These are phyloP conservation scores for Latrodectus geometricus DNA, from an alignment of 1,140 invertebrate genomes.

Conservation along the genomic window DNA sequence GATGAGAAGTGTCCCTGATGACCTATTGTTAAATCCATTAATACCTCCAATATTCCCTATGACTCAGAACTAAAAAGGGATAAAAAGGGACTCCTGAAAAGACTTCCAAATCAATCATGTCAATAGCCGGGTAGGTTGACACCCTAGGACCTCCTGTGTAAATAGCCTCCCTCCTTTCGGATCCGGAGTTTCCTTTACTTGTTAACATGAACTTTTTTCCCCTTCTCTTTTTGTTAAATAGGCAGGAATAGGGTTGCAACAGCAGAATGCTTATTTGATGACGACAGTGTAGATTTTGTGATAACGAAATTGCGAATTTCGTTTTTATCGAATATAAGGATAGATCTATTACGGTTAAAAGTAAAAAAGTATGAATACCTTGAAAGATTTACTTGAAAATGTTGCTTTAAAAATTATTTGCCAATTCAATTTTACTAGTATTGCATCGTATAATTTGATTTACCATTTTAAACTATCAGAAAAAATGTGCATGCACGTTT, in stretches of 20 bases:
- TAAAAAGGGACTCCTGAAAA: background rate
- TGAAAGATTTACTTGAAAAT: too few species aligned
- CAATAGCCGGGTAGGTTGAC: constrained; percentile 48
- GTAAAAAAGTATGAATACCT: too few species aligned
- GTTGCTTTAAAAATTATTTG: too few species aligned
- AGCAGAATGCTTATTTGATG: too few species aligned
- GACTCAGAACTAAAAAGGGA: constrained; percentile 21
- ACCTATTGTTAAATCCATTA: constrained; percentile 61
- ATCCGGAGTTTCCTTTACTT: background rate
- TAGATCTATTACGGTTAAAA: too few species aligned
- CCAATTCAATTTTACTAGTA: too few species aligned
- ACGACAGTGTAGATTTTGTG: too few species aligned
- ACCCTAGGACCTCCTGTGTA: constrained; percentile 18
- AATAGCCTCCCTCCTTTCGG: background rate
- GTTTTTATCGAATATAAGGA: too few species aligned
- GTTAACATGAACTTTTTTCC: background rate
- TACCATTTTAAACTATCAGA: too few species aligned
- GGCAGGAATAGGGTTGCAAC: background rate
- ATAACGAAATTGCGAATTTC: too few species aligned
- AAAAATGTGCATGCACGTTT: too few species aligned
- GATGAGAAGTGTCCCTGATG: constrained; percentile 58
- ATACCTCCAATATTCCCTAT: constrained; percentile 38
- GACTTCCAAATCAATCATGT: constrained; percentile 48
- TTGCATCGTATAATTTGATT: too few species aligned
- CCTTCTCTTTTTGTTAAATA: background rate